phyloP scores from a whole-genome alignment of 1,140 invertebrate species.

The Heterodera carotae region DNA sequence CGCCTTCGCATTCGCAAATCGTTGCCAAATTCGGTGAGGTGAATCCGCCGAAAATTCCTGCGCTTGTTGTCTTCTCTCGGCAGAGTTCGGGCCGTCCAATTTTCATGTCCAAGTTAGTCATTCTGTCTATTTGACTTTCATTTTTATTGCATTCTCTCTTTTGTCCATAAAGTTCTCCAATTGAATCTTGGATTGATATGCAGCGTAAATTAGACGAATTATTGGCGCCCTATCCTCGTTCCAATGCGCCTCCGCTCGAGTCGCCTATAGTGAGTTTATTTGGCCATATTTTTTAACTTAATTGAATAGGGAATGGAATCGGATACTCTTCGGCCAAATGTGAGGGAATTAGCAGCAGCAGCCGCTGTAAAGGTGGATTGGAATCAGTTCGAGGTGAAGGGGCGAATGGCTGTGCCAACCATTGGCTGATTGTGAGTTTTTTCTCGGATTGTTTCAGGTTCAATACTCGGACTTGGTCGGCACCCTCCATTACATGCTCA shows the following conservation, averaged over 20 bases:
- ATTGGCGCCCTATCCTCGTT: constrained; percentile 8
- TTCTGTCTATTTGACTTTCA: background rate
- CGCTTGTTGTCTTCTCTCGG: constrained; percentile 42
- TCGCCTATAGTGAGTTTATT: background rate
- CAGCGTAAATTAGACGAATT: constrained; percentile 28
- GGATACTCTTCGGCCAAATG: background rate
- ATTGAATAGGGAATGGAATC: background rate
- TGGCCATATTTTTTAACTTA: background rate
- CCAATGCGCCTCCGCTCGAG: constrained; percentile 3
- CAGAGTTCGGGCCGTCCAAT: constrained; percentile 29
- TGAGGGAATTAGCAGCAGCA: background rate
- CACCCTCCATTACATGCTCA: constrained; percentile 51
- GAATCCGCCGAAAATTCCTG: constrained; percentile 20
- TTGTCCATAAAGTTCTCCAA: background rate
- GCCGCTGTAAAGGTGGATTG: constrained; percentile 31
- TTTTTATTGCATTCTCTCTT: constrained; percentile 19
- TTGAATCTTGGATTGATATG: constrained; percentile 37
- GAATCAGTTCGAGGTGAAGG: constrained; percentile 54
- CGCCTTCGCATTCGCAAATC: constrained; percentile 41
- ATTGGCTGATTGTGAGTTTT: no score
- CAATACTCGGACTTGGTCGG: constrained; percentile 49
- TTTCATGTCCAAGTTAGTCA: constrained; percentile 41
- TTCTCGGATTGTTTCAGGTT: constrained; percentile 3
- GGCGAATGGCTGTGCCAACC: no score
- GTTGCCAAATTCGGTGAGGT: constrained; percentile 39